Evolutionary conservation across 2,888 invertebrate species (phyloP), one percentile per base, ranked within the genome.

Genomic region (Sympetrum striolatum): DNA sequence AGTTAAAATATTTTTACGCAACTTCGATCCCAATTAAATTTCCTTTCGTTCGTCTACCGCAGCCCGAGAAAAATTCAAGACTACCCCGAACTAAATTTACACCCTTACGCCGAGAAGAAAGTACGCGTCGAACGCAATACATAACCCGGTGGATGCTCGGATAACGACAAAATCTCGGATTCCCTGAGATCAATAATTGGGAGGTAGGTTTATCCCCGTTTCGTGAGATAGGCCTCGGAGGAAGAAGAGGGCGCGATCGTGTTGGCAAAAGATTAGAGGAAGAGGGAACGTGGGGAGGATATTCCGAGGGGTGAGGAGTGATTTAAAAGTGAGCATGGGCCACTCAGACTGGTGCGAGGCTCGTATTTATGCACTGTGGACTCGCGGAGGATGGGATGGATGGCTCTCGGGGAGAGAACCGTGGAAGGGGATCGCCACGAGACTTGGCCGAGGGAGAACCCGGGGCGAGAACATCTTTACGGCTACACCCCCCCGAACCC

Each of bases 401-500:
- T 25, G 82, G 35, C 35, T 25, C 12, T 4, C 37, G 82, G 53
- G 3, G 31, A 22, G 82, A 39, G 39, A 48, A 22, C 12, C 25
- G 44, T 5, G 82, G 58, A 35, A 53, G 12, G 58, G 37, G 35
- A 15, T 35, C 58, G 82, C 53, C 82, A 82, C 82, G 82, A 82
- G 82, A 82, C n/a, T 44, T 53, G 4, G 44, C 81, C 53, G 53
- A 53, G 48, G 81, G 48, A 25, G 73, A 73, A 25, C 86, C 35
- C 22, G 60, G 60, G 86, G 86, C 86, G 86, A 58, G 86, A 64
- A 86, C 86, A 86, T 86, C 60, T 86, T 86, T 86, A 86, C 86
- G 86, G 86, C 86, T 31, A 12, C 58, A 22, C 58, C 12, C 53
- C 58, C 25, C 18, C 31, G 14, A 53, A 18, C 37, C 58, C 37